Evolutionary conservation across 2,888 invertebrate species (phyloP), one percentile per base, ranked within the genome.

Genomic region (Ceriagrion tenellum): DNA sequence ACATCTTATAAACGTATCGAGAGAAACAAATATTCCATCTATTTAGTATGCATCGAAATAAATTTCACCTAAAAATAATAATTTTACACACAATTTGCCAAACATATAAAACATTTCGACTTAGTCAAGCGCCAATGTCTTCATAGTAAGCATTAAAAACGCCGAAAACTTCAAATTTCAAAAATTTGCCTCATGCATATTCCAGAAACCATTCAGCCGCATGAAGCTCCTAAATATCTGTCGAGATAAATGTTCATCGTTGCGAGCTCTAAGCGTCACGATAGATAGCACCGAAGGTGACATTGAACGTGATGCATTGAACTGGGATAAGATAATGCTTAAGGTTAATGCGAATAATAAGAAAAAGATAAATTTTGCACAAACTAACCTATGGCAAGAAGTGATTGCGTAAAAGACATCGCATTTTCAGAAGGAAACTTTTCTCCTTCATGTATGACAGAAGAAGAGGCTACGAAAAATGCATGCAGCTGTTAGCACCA

Each of bases 341-440:
- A 69, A 69, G 69, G 69, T 69, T 69, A 69, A 69, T 69, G 69
- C 26, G 69, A 26, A 26, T 1, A 20, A 69, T 69, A 69, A 23
- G 69, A 69, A 69, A 69, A 69, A 69, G 10, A 69, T 69, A 69
- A 69, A 69, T 69, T 69, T 69, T 69, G 69, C 69, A 69, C 69
- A 23, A 69, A 69, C 10, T 69, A 69, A n/a, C 69, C n/a, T 23
- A 69, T 69, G n/a, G 26, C n/a, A n/a, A 69, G 18, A 26, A 69
- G 8, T 26, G 12, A 26, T 26, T 23, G 69, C 23, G 69, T 23
- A 69, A 69, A 69, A 26, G 18, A 26, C 18, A 69, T 69, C 10
- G 26, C n/a, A 26, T 23, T 10, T 26, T 8, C 10, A 23, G 0
- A 69, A 69, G 69, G n/a, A 23, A 26, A 69, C 69, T 26, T 69